Evolutionary conservation across 1,140 invertebrate species (phyloP).

Genomic region (Drosophila grimshawi): DNA sequence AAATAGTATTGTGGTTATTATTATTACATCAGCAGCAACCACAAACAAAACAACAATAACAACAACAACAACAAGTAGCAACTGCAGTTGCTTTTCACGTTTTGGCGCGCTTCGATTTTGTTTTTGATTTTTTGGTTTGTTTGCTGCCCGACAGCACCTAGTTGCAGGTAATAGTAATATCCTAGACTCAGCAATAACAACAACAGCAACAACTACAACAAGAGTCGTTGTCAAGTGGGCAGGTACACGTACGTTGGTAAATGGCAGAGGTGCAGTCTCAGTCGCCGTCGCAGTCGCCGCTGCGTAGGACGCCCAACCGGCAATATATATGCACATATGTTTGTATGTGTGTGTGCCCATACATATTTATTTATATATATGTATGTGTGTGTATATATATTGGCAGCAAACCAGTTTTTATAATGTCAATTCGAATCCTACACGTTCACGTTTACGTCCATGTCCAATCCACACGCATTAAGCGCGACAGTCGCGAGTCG

Average conservation of each 20-base stretch:
- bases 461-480: constrained; percentile 76
- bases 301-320: constrained; percentile 60
- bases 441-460: constrained; percentile 78
- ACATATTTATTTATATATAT: constrained; percentile 46
- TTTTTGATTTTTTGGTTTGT: constrained; percentile 38
- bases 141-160: constrained; percentile 28
- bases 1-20: constrained; percentile 29
- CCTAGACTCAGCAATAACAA: constrained; percentile 57
- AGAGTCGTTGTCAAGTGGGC: constrained; percentile 65
- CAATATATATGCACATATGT: constrained; percentile 27
- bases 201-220: constrained; percentile 36
- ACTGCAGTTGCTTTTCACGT: neutral
- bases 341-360: neutral
- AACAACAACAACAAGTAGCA: neutral
- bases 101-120: constrained; percentile 46
- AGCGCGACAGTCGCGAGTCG: constrained; percentile 80
- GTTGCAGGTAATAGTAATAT: constrained; percentile 62
- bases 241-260: constrained; percentile 52
- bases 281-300: constrained; percentile 25
- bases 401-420: constrained; percentile 80
- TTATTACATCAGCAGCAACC: constrained; percentile 29
- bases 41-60: neutral
- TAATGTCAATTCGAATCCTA: constrained; percentile 82
- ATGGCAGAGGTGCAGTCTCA: constrained; percentile 8
- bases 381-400: constrained; percentile 43